These are phyloP conservation scores for Heliconius congener DNA, from an alignment of 1,140 invertebrate species.

Conservation along the genomic window DNA sequence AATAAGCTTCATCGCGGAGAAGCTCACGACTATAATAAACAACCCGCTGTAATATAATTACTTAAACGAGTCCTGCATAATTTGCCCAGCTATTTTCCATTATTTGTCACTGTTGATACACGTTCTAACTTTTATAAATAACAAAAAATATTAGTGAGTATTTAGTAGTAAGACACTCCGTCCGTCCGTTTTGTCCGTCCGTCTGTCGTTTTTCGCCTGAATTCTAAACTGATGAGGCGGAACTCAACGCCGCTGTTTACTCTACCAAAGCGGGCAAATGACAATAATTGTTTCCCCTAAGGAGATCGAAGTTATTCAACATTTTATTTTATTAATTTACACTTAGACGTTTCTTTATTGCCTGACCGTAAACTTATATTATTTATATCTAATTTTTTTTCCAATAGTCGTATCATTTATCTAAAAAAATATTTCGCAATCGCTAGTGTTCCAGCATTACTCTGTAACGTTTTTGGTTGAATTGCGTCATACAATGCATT, in stretches of 20 bases:
- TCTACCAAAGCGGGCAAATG: too few species aligned
- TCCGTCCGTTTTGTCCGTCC: too few species aligned
- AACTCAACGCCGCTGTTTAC: too few species aligned
- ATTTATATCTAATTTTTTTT: neutral
- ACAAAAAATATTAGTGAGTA: neutral
- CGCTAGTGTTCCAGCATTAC: neutral
- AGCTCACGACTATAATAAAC: constrained; percentile 29
- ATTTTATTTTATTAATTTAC: too few species aligned
- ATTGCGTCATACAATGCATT: constrained; percentile 24
- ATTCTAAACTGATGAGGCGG: too few species aligned
- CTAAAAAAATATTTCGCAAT: neutral
- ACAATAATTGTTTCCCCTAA: too few species aligned
- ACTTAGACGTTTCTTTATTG: too few species aligned
- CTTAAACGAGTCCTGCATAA: constrained; percentile 26
- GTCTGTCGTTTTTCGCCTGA: too few species aligned
- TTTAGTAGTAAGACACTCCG: too few species aligned
- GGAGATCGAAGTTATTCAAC: too few species aligned
- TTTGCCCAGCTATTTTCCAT: constrained; percentile 25
- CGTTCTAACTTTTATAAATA: neutral
- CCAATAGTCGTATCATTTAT: neutral
- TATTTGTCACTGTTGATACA: constrained; percentile 28
- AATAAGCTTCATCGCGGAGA: constrained; percentile 11
- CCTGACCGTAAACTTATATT: neutral
- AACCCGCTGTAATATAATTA: constrained; percentile 28
- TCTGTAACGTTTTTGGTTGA: neutral